Evolutionary conservation across 2,888 invertebrate species (phyloP).

Genomic region (Agrotis exclamationis): DNA sequence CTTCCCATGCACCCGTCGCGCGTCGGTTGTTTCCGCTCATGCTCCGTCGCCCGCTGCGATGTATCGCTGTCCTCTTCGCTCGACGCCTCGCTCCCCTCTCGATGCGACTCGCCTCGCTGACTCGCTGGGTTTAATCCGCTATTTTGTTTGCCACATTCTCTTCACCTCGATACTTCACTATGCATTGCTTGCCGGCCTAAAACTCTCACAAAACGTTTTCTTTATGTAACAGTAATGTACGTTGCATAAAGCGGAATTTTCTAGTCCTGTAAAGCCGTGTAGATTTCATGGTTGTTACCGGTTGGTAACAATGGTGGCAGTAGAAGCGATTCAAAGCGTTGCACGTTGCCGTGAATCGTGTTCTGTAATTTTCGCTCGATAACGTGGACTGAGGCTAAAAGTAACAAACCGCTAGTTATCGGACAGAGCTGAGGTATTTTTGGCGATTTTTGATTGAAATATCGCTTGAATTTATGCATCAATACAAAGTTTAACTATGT

Average conservation of each 20-base stretch:
- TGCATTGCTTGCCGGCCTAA: constrained; percentile 50
- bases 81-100: constrained; percentile 81
- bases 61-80: constrained; percentile 77
- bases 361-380: constrained; percentile 57
- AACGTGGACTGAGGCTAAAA: constrained; percentile 24
- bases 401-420: constrained; percentile 54
- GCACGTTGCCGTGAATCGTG: constrained; percentile 41
- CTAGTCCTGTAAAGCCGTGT: constrained; percentile 58
- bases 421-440: constrained; percentile 38
- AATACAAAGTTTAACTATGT: neutral
- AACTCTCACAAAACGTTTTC: neutral
- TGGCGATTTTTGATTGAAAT: constrained; percentile 21
- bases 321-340: constrained; percentile 72
- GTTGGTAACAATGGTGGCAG: constrained; percentile 70
- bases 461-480: neutral
- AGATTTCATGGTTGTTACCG: constrained; percentile 61
- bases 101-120: constrained; percentile 73
- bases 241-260: constrained; percentile 16
- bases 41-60: constrained; percentile 77
- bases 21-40: constrained; percentile 67
- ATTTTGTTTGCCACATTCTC: constrained; percentile 35
- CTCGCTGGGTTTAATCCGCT: constrained; percentile 67
- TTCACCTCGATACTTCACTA: neutral
- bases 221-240: constrained; percentile 57
- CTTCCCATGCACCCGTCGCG: constrained; percentile 58